phyloP scores from a whole-genome alignment of 1,140 invertebrate genomes.

The Sogatella furcifera region DNA sequence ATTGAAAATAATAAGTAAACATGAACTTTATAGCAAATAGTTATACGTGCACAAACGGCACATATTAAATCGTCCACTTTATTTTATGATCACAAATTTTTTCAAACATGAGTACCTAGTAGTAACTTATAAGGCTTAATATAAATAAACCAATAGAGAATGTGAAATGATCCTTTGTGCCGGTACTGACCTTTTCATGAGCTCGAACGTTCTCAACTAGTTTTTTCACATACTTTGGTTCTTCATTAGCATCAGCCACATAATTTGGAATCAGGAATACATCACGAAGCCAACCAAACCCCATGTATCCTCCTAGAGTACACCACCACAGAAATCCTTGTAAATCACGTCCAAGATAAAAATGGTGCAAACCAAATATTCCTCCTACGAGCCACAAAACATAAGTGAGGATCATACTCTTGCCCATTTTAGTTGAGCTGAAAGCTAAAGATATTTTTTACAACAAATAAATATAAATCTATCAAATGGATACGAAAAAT shows the following conservation, averaged over 20 bases:
- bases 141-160: too few species aligned
- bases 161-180: not conserved
- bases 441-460: not conserved
- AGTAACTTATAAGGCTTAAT: not conserved
- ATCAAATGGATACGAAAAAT: not conserved
- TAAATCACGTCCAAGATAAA: conserved; percentile 78
- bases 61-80: too few species aligned
- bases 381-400: conserved; percentile 80
- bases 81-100: too few species aligned
- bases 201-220: conserved; percentile 49
- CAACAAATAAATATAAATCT: not conserved
- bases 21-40: too few species aligned
- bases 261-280: conserved; percentile 76
- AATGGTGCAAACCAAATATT: conserved; percentile 78
- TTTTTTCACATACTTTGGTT: conserved; percentile 53
- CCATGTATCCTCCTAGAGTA: conserved; percentile 75
- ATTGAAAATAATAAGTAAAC: too few species aligned
- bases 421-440: conserved; percentile 26
- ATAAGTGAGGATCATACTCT: conserved; percentile 64
- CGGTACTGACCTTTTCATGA: conserved; percentile 45
- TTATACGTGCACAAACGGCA: too few species aligned
- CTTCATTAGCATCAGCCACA: conserved; percentile 76
- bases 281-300: conserved; percentile 78
- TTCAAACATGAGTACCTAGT: too few species aligned
- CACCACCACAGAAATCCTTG: conserved; percentile 84